These are phyloP conservation scores for Chlorops oryzae DNA, from an alignment of 1,140 invertebrate species.

Conservation along the genomic window DNA sequence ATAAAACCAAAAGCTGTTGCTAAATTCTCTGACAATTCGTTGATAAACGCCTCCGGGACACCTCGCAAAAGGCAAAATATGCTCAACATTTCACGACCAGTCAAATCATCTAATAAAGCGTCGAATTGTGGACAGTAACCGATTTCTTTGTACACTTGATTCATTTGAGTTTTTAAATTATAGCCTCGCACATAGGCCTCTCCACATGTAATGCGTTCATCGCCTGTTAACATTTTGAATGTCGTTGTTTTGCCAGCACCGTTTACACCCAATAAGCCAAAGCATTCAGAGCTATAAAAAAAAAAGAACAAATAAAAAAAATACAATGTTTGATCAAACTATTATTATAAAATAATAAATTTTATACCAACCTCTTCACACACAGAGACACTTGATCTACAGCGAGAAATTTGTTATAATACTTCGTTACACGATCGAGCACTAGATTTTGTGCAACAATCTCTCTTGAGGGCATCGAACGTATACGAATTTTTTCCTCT, in stretches of 20 bases:
- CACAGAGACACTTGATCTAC: constrained; percentile 63
- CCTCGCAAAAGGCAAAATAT: constrained; percentile 74
- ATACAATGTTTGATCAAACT: too few relatives aligned
- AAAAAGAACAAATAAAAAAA: constrained; percentile 4
- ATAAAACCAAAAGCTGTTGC: constrained; percentile 48
- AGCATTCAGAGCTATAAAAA: constrained; percentile 65
- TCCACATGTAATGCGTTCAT: constrained; percentile 55
- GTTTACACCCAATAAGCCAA: constrained; percentile 84
- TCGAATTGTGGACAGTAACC: constrained; percentile 83
- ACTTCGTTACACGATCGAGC: constrained; percentile 57
- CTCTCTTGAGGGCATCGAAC: constrained; percentile 21
- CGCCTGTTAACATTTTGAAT: constrained; percentile 86
- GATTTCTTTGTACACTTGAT: constrained; percentile 55
- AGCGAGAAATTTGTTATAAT: constrained; percentile 58
- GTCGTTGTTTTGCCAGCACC: constrained; percentile 83
- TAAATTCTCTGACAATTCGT: constrained; percentile 39
- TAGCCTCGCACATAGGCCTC: constrained; percentile 52
- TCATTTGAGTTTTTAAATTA: constrained; percentile 52
- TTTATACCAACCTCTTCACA: constrained; percentile 41
- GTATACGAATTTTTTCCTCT: constrained; percentile 43
- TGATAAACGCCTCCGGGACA: constrained; percentile 52
- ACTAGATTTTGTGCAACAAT: constrained; percentile 40
- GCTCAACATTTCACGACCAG: constrained; percentile 68
- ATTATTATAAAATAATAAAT: too few relatives aligned
- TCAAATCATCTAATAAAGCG: constrained; percentile 74